Evolutionary conservation across 2,888 invertebrate genomes (phyloP).

Genomic region (Plusia festucae): DNA sequence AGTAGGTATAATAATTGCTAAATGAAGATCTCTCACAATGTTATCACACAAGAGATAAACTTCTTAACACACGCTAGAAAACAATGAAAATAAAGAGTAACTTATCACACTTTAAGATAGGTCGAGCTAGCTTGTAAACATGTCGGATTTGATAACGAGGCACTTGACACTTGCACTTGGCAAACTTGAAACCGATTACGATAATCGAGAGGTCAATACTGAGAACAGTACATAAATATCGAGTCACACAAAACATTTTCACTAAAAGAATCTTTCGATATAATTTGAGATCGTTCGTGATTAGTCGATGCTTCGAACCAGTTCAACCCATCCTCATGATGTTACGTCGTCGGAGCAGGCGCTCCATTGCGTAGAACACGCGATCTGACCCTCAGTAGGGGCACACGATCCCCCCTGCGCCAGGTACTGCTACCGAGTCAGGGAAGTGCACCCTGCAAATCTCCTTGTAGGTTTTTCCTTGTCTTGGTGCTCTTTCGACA

Average conservation of each 20-base stretch:
- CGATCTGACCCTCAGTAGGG: constrained; percentile 90
- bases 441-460: constrained; percentile 92
- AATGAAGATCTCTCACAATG: constrained; percentile 81
- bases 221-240: background rate
- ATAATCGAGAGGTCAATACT: constrained; percentile 27
- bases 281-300: constrained; percentile 46
- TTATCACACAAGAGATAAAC: constrained; percentile 72
- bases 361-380: constrained; percentile 89
- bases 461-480: constrained; percentile 91
- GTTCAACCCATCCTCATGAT: constrained; percentile 87
- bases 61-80: constrained; percentile 57
- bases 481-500: constrained; percentile 66
- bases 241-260: constrained; percentile 7
- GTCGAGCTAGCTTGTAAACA: constrained; percentile 38
- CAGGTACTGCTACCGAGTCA: constrained; percentile 85
- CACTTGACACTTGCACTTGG: constrained; percentile 51
- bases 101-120: constrained; percentile 53
- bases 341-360: constrained; percentile 85
- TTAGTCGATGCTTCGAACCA: constrained; percentile 40
- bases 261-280: constrained; percentile 10
- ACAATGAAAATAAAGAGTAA: constrained; percentile 49
- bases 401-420: constrained; percentile 90
- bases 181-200: constrained; percentile 37
- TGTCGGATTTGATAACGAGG: constrained; percentile 19
- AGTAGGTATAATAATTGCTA: constrained; percentile 67